phyloP scores from a whole-genome alignment of 2,797 vertebrate species.

The Syncerus caffer region DNA sequence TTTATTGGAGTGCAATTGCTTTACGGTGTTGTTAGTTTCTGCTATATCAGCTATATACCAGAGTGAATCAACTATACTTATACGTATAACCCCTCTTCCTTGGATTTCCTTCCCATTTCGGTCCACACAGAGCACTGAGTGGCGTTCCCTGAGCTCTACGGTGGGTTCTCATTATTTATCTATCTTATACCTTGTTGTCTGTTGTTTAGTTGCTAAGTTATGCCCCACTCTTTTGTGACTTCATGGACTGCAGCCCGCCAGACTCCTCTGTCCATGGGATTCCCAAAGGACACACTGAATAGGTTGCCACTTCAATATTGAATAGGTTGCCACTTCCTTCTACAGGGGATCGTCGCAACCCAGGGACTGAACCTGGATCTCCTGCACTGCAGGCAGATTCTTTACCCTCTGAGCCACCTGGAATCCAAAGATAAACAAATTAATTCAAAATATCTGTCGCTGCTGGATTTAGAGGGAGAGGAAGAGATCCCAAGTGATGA shows the following conservation, averaged over 20 bases:
- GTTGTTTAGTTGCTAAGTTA: neutral
- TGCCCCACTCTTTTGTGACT: neutral
- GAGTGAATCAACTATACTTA: neutral
- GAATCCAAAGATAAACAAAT: neutral
- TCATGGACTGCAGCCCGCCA: neutral
- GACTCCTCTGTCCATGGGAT: neutral
- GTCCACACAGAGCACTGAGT: neutral
- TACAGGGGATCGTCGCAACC: neutral
- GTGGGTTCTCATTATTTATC: neutral
- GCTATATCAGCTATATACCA: neutral
- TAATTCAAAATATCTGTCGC: neutral
- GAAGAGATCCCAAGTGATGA: neutral
- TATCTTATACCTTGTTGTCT: neutral
- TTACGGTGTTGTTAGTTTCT: neutral
- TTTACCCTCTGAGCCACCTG: neutral
- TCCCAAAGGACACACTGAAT: neutral
- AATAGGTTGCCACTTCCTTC: neutral
- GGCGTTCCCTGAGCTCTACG: rapidly evolving
- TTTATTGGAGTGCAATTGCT: neutral
- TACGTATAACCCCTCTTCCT: neutral
- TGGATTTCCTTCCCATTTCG: neutral
- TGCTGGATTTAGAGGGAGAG: neutral
- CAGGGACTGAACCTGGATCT: neutral
- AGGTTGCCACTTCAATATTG: neutral
- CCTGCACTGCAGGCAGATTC: neutral